Base-by-base conservation (phyloP, 1,140 invertebrate genomes). In the Pemphigus obesinymphae region DNA sequence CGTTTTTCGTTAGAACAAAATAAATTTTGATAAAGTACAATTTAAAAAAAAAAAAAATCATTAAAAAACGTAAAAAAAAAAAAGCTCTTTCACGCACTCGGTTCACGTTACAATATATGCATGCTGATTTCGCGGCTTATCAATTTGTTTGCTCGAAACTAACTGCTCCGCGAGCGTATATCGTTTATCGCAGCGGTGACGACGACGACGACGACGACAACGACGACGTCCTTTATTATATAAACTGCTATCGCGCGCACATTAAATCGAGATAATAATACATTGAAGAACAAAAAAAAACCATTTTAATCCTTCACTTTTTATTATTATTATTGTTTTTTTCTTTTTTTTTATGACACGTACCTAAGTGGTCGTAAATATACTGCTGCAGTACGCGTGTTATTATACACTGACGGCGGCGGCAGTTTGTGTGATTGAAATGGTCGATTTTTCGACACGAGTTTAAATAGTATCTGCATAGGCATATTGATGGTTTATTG, bases 341-440 rank as follows among this genome's bases (percentile, higher is more conserved):
- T 37, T 66, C 29, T 37, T 20, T 66, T 66, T 37, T 66, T 66
- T 75, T 75, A 75, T 53, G 72, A 50, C 72, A 34, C 34, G 58
- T 66, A 66, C 61, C 61, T 66, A 70, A 70, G 66, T 70, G 40
- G 68, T 45, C 40, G 43, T 70, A 45, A 70, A 70, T 70, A 70
- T 13, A 5, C 10, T 23, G n/a, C n/a, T n/a, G n/a, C n/a, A n/a
- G n/a, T 58, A 58, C 53, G 10, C 11, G 17, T n/a, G 17, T 2
- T 15, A 15, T 15, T 5, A 3, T 8, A 11, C 43, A 6, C 8
- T 13, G 43, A 45, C 43, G 43, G 37, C 37, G 43, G 43, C 37
- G 4, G 37, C 4, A 40, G 37, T 66, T 66, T n/a, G 34, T n/a
- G 8, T 31, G 10, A 68, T 40, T 23, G 8, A 68, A 37, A 66